Conservation (phyloP, 2,888 invertebrate species). For the Apodemia mormo region DNA sequence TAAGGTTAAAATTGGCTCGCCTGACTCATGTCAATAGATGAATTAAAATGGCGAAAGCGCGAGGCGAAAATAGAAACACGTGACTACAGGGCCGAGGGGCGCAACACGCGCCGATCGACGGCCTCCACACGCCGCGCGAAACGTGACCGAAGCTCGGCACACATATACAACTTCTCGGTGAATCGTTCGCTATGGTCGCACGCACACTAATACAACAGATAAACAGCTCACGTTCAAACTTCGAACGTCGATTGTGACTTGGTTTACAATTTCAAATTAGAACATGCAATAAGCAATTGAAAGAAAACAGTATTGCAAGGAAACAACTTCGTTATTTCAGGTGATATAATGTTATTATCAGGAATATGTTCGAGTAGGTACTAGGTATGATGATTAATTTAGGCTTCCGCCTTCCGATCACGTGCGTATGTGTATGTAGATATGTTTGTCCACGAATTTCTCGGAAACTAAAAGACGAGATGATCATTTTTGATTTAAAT, state of each 20-base stretch:
- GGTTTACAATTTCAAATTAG: constrained; percentile 17
- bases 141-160: constrained; percentile 61
- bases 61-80: constrained; percentile 57
- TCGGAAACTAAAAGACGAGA: too few species aligned
- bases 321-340: neutral
- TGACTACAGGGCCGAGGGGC: constrained; percentile 42
- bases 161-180: constrained; percentile 34
- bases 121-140: constrained; percentile 69
- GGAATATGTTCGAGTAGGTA: too few species aligned
- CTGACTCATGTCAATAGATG: constrained; percentile 36
- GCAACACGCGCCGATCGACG: constrained; percentile 50
- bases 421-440: too few species aligned
- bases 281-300: constrained; percentile 14
- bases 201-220: constrained; percentile 41
- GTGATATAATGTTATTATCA: neutral
- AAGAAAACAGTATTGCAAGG: neutral
- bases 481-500: too few species aligned
- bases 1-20: neutral
- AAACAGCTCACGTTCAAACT: constrained; percentile 27
- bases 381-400: too few species aligned
- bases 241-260: constrained; percentile 31
- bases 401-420: too few species aligned
- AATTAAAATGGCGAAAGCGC: constrained; percentile 57
- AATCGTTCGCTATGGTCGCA: constrained; percentile 25
- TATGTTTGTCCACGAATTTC: too few species aligned